Base-by-base conservation (phyloP, 2,888 invertebrate genomes). In the Boloria euphrosyne region DNA sequence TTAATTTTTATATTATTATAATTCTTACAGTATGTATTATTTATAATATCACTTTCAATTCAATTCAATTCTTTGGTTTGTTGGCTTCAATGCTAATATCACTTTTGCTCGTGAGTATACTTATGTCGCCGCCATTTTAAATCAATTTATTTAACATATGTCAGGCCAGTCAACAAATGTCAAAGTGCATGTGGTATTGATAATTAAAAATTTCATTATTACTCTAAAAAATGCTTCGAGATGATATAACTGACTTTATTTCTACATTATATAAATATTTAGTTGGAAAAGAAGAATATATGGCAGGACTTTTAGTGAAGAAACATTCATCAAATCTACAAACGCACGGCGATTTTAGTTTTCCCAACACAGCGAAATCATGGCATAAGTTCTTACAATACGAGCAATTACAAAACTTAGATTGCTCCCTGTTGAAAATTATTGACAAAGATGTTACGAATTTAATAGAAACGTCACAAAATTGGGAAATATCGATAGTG, bases 331-430 rank as follows among this genome's bases (percentile, higher is more conserved):
- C 93, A 71, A 93, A 94, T 72, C 81, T 95, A 6, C 78, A 86
- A 63, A 79, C 80, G 47, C 81, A 90, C 52, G 96, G 96, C 10
- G 96, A 96, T 71, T 83, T 95, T 4, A 95, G 94, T 85, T 95
- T 95, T 82, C 93, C 94, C 13, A 82, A 89, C 65, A 89, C 87
- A 57, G 75, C 92, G 22, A 86, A 92, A 74, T 93, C 93, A 61
- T 96, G 96, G 96, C 85, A 89, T 63, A 86, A 84, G 70, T 80
- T 76, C 70, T 52, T 81, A 7, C 59, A 74, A 70, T 62, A 55
- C 46, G 64, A 71, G 58, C 44, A 69, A 61, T 58, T 69, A 57
- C 72, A 73, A 60, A 71, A 73, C 63, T 52, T 69, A 10, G 75
- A 78, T 3, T 54, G 57, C n/a, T 77, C 76, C 50, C 69, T 89